Evolutionary conservation across 2,888 invertebrate species (phyloP), one percentile per base, ranked within the genome.

Genomic region (Anoncus sp.): DNA sequence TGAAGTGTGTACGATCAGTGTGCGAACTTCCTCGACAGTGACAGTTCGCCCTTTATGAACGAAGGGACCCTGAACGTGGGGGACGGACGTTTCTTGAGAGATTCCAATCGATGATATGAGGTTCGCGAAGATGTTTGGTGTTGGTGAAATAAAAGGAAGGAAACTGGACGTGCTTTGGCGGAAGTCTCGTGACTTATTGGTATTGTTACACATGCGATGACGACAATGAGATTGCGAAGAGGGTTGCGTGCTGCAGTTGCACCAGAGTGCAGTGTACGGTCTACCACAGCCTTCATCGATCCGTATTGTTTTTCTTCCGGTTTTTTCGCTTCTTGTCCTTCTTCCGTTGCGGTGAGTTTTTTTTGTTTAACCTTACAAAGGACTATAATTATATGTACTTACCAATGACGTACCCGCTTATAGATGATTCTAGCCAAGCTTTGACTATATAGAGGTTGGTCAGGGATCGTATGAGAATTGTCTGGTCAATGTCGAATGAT

Each of bases 231-330:
- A 69, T 72, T 62, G 67, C 51, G 62, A 59, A 53, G 24, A 27
- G 75, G 76, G 78, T 84, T 79, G 83, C 82, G 80, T 82, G 81
- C 60, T 49, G 70, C n/a, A n/a, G 72, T 72, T 78, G 63, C 79
- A 79, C 75, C 60, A 74, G 81, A 81, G 83, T 81, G 83, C 78
- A 73, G 69, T 81, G 82, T 69, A 62, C 80, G 74, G 47, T 38
- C 40, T 51, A 38, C 59, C 53, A 51, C 59, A 62, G 63, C 60
- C 76, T 81, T 77, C 82, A 81, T 82, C 83, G 84, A 85, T 79
- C 80, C 57, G 53, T 22, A 10, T 38, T 12, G 38, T 38, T 74
- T 53, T 60, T 35, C 62, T 10, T 18, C 27, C 31, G 45, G n/a
- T n/a, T n/a, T n/a, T n/a, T 66, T 31, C 24, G 38, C 16, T 55